Evolutionary conservation across 2,797 vertebrate species (phyloP).

Genomic region (Tragelaphus oryx): DNA sequence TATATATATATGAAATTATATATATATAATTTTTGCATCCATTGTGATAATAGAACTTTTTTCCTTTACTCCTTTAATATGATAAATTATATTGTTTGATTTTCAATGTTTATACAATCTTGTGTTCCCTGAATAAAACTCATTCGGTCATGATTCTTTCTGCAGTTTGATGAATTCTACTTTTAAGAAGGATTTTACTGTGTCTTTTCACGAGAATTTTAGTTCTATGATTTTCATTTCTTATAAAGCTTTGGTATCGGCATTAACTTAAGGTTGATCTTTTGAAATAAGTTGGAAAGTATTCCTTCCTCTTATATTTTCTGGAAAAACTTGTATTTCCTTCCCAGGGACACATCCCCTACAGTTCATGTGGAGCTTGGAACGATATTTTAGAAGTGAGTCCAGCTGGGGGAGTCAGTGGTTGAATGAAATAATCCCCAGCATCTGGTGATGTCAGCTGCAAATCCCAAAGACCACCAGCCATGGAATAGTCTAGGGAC

Average conservation of each 20-base stretch:
- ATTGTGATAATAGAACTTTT: neutral
- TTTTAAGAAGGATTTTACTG: neutral
- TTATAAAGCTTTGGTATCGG: neutral
- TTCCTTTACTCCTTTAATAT: neutral
- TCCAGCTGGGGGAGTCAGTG: neutral
- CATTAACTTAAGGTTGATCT: neutral
- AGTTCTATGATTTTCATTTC: neutral
- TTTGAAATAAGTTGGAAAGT: neutral
- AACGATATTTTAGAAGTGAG: neutral
- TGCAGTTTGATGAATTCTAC: neutral
- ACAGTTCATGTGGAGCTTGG: neutral
- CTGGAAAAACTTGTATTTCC: neutral
- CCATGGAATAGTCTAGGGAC: neutral
- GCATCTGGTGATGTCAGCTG: neutral
- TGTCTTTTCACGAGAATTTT: neutral
- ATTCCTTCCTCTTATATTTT: neutral
- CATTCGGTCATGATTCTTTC: neutral
- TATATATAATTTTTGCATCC: neutral
- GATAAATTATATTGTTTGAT: neutral
- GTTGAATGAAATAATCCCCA: neutral
- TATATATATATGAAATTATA: neutral
- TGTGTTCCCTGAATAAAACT: neutral
- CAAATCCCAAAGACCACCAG: neutral
- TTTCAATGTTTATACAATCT: neutral
- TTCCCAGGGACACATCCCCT: neutral